A percentile compares a stretch with the other conserved stretches of the same genome.
phyloP scores from a whole-genome alignment of 2,888 invertebrate species.

The Polydrusus cervinus region DNA sequence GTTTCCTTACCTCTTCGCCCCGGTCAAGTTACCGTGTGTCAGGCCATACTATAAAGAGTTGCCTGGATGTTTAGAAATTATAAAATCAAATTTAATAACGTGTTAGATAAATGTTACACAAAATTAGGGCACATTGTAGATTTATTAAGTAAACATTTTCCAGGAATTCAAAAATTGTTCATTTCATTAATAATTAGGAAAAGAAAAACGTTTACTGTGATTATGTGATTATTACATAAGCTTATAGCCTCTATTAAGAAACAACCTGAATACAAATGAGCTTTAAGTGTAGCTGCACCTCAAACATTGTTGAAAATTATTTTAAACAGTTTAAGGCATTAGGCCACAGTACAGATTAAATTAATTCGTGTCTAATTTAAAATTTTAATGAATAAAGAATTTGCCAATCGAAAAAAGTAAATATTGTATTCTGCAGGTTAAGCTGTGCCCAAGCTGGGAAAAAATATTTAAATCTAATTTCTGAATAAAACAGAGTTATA shows the following conservation, averaged over 20 bases:
- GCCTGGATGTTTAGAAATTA: too few species aligned
- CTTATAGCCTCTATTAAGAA: constrained; percentile 40
- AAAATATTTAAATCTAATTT: too few species aligned
- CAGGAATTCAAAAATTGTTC: not conserved
- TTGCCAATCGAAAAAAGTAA: too few species aligned
- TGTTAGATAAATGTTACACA: too few species aligned
- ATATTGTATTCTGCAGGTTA: too few species aligned
- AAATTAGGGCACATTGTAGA: not conserved
- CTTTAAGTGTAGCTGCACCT: constrained; percentile 30
- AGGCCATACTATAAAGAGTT: too few species aligned
- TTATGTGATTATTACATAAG: constrained; percentile 37
- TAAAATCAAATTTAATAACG: too few species aligned
- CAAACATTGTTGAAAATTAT: constrained; percentile 38
- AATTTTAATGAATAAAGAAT: constrained; percentile 13
- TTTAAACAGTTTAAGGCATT: constrained; percentile 38
- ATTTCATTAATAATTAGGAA: constrained; percentile 1
- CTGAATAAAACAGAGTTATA: too few species aligned
- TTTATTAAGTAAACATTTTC: not conserved
- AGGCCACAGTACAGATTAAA: constrained; percentile 4
- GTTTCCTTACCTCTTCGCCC: too few species aligned
- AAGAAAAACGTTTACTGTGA: not conserved
- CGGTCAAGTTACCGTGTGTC: too few species aligned
- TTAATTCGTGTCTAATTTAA: not conserved
- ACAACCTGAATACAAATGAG: constrained; percentile 44
- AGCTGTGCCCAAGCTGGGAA: too few species aligned